Conservation (phyloP, 1,140 invertebrate species). For the Epicauta chinensis region DNA sequence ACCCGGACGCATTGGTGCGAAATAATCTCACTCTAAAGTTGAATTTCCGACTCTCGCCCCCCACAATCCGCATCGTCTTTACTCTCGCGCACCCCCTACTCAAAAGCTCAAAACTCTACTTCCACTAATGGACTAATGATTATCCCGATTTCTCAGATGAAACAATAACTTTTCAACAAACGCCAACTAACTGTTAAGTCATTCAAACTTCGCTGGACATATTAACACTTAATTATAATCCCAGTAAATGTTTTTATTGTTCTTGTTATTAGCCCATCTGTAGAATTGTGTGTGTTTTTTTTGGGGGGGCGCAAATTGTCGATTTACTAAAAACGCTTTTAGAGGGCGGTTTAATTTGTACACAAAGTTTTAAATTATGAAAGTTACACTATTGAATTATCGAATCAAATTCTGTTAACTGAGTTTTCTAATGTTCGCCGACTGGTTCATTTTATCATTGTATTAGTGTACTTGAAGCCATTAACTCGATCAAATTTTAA, state of each 20-base stretch:
- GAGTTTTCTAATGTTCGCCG: constrained; percentile 11
- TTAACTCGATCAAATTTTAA: constrained; percentile 36
- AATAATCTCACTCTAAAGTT: constrained; percentile 21
- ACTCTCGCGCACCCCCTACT: not conserved
- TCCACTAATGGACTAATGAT: constrained; percentile 36
- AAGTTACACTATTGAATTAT: constrained; percentile 11
- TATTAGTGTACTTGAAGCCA: constrained; percentile 26
- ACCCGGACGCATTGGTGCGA: constrained; percentile 28
- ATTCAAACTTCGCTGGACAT: constrained; percentile 19
- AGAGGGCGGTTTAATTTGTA: not conserved
- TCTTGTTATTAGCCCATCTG: too few species aligned
- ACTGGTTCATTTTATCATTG: constrained; percentile 28
- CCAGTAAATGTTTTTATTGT: too few species aligned
- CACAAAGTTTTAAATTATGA: constrained; percentile 13
- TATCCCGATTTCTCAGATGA: constrained; percentile 35
- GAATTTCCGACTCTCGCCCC: not conserved
- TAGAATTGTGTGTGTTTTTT: too few species aligned
- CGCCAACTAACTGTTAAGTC: too few species aligned
- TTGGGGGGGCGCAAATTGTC: too few species aligned
- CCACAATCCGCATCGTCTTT: not conserved
- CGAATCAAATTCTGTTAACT: constrained; percentile 13
- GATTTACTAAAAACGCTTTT: too few species aligned
- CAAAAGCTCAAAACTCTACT: constrained; percentile 25
- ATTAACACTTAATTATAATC: too few species aligned
- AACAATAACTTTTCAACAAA: constrained; percentile 29